These are phyloP conservation scores for Phragmatobia fuliginosa DNA, from an alignment of 2,888 invertebrate species.

Conservation along the genomic window DNA sequence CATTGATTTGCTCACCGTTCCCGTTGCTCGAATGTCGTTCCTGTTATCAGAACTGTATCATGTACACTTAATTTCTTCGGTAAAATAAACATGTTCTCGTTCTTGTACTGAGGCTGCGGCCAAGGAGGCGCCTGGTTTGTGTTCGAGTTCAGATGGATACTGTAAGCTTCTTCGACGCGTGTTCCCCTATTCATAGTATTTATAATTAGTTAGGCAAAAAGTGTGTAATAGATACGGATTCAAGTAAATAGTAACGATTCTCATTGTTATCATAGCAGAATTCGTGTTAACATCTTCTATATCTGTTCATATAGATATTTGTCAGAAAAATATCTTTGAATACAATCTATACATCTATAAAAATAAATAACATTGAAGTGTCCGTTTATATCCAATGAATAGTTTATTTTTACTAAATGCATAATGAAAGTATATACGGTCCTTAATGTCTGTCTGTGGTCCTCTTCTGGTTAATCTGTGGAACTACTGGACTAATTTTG, in stretches of 20 bases:
- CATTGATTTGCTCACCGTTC: slow-evolving; percentile 51
- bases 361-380: too few relatives aligned
- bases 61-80: slow-evolving; percentile 59
- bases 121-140: slow-evolving; percentile 60
- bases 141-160: slow-evolving; percentile 59
- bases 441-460: too few relatives aligned
- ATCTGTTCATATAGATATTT: too few relatives aligned
- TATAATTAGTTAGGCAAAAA: neutral
- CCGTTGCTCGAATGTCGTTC: slow-evolving; percentile 46
- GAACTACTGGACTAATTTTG: too few relatives aligned
- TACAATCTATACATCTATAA: too few relatives aligned
- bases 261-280: neutral
- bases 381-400: too few relatives aligned
- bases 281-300: neutral
- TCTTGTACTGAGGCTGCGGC: slow-evolving; percentile 54
- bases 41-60: slow-evolving; percentile 58
- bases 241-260: neutral
- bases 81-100: slow-evolving; percentile 68
- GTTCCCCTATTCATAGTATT: slow-evolving; percentile 47
- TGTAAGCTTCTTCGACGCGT: slow-evolving; percentile 60
- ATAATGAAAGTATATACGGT: too few relatives aligned
- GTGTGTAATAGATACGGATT: neutral
- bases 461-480: too few relatives aligned
- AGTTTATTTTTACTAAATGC: too few relatives aligned
- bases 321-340: too few relatives aligned